These are phyloP conservation scores for Eustalomyia histrio DNA, from an alignment of 2,888 invertebrate genomes.

Conservation along the genomic window DNA sequence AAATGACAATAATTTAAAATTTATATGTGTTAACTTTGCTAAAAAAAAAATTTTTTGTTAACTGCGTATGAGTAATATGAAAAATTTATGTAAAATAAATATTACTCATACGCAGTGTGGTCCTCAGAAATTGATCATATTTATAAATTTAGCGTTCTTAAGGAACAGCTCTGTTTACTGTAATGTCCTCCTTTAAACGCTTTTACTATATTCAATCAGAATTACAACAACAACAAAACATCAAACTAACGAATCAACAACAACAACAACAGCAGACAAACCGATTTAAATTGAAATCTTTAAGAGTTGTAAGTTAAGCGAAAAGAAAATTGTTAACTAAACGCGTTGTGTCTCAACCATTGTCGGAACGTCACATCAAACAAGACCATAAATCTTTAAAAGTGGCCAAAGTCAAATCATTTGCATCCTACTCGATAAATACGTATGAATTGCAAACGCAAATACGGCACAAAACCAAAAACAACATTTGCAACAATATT, in stretches of 20 bases:
- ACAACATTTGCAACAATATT: conserved; percentile 3
- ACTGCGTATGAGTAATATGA: too few relatives aligned
- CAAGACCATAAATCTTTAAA: conserved; percentile 77
- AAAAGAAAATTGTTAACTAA: conserved; percentile 67
- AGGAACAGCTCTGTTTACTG: background rate
- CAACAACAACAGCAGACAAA: conserved; percentile 35
- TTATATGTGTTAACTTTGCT: too few relatives aligned
- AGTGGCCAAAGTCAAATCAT: conserved; percentile 74
- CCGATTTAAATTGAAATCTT: conserved; percentile 63
- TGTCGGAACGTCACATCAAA: conserved; percentile 77
- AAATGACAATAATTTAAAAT: background rate
- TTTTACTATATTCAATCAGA: conserved; percentile 34
- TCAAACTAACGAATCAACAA: conserved; percentile 46
- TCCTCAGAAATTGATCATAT: background rate
- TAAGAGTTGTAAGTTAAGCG: conserved; percentile 65
- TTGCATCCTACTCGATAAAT: conserved; percentile 74
- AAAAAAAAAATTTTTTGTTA: too few relatives aligned
- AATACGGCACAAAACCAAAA: conserved; percentile 30
- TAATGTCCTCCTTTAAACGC: background rate
- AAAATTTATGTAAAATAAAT: too few relatives aligned
- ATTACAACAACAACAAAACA: conserved; percentile 17
- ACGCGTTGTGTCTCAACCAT: conserved; percentile 76
- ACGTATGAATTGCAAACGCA: conserved; percentile 69
- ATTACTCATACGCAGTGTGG: too few relatives aligned
- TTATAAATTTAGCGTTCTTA: background rate